These are phyloP conservation scores for Parotocinclus haroldoi DNA, from an alignment of 2,797 vertebrate species.

Conservation along the genomic window DNA sequence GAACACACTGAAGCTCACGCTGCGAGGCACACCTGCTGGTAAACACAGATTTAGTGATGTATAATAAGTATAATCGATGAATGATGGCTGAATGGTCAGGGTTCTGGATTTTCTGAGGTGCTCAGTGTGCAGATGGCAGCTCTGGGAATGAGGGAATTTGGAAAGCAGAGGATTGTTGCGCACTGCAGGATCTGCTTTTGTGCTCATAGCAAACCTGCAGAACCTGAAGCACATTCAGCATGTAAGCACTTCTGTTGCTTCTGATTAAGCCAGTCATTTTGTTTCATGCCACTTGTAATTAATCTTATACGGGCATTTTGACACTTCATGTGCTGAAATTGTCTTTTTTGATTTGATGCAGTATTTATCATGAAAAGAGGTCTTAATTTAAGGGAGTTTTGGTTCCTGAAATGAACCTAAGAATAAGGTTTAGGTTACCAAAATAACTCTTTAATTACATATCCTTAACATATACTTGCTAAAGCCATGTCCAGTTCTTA, in stretches of 20 bases:
- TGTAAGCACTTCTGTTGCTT: slow-evolving; percentile 24
- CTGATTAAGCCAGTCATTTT: slow-evolving; percentile 27
- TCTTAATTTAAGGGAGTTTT: too few species aligned
- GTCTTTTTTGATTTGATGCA: too few species aligned
- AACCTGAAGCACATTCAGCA: slow-evolving; percentile 20
- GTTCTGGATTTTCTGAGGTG: slow-evolving; percentile 35
- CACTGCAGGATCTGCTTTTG: slow-evolving; percentile 38
- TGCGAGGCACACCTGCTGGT: slow-evolving; percentile 34
- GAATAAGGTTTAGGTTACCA: too few species aligned
- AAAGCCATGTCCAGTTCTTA: too few species aligned
- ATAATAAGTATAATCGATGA: slow-evolving; percentile 48
- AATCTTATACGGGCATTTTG: not conserved
- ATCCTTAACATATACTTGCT: too few species aligned
- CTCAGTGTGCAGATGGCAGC: slow-evolving; percentile 36
- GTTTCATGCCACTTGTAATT: slow-evolving; percentile 4
- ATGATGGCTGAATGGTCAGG: slow-evolving; percentile 41
- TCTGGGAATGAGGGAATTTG: slow-evolving; percentile 37
- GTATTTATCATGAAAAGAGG: too few species aligned
- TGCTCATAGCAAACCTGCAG: slow-evolving; percentile 29
- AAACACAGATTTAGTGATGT: slow-evolving; percentile 42
- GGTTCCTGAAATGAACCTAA: too few species aligned
- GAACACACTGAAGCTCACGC: slow-evolving; percentile 10
- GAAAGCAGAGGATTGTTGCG: slow-evolving; percentile 37
- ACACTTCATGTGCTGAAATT: too few species aligned
- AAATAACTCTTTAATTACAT: too few species aligned